phyloP scores from a whole-genome alignment of 2,888 invertebrate genomes.

The Dyspetes luteomarginatus region DNA sequence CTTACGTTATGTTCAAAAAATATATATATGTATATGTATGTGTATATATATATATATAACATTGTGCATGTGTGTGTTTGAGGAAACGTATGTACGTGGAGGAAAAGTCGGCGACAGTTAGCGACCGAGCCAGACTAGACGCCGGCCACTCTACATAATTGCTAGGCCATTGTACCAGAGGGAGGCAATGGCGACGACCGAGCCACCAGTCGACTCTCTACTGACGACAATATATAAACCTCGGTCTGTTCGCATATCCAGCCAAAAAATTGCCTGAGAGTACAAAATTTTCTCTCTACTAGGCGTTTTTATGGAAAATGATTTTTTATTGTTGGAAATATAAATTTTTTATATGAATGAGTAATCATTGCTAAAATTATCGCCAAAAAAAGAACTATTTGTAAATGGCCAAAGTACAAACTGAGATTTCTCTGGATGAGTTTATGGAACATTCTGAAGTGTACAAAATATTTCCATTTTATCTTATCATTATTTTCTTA shows the following conservation, averaged over 20 bases:
- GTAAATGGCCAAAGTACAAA: too few relatives aligned
- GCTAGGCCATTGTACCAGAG: conserved; percentile 71
- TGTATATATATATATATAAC: background rate
- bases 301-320: too few relatives aligned
- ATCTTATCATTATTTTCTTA: too few relatives aligned
- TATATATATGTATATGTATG: background rate
- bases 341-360: too few relatives aligned
- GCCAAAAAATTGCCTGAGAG: conserved; percentile 39
- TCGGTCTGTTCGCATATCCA: conserved; percentile 41
- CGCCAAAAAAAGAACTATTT: too few relatives aligned
- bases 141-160: conserved; percentile 77
- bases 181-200: conserved; percentile 10
- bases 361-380: too few relatives aligned
- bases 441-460: too few relatives aligned
- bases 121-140: conserved; percentile 66
- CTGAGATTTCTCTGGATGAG: too few relatives aligned
- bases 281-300: conserved; percentile 15
- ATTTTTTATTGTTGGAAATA: too few relatives aligned
- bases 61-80: too few relatives aligned
- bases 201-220: conserved; percentile 30
- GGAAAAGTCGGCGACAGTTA: conserved; percentile 47
- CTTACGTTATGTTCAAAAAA: background rate
- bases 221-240: conserved; percentile 35
- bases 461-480: too few relatives aligned
- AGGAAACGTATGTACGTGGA: background rate